phyloP scores from a whole-genome alignment of 2,113 vertebrate species.

The Myotis brandtii region DNA sequence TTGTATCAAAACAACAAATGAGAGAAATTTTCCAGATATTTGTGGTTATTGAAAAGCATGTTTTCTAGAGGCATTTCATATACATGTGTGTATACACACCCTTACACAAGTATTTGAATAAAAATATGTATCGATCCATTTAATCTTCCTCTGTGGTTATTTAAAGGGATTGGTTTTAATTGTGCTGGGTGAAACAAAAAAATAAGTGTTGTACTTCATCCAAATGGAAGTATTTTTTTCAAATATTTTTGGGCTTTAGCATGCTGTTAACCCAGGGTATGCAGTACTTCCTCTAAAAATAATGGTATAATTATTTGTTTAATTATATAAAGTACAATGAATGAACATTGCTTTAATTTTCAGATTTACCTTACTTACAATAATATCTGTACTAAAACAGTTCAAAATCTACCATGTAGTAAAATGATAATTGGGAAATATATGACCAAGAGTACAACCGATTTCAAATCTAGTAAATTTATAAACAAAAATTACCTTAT shows the following conservation, averaged over 20 bases:
- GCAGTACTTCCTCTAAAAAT: neutral
- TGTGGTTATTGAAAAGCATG: neutral
- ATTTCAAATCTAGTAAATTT: conserved; percentile 46
- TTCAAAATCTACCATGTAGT: neutral
- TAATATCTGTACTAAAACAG: neutral
- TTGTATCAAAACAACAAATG: neutral
- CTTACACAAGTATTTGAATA: neutral
- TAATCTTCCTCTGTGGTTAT: neutral
- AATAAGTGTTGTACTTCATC: neutral
- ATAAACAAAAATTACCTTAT: conserved; percentile 15
- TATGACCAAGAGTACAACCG: neutral
- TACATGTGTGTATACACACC: neutral
- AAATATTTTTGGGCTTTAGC: neutral
- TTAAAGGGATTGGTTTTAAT: neutral
- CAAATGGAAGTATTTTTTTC: conserved; percentile 8
- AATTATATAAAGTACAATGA: conserved; percentile 13
- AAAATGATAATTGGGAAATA: neutral
- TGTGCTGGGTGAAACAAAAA: neutral
- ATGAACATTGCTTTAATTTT: conserved; percentile 6
- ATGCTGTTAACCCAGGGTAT: neutral
- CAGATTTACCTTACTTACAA: conserved; percentile 41
- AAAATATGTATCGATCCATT: neutral
- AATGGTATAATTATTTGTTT: conserved; percentile 21
- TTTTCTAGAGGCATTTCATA: neutral
- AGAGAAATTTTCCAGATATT: neutral